Evolutionary conservation across 2,113 vertebrate species (phyloP).

Genomic region (Stigmatopora argus): DNA sequence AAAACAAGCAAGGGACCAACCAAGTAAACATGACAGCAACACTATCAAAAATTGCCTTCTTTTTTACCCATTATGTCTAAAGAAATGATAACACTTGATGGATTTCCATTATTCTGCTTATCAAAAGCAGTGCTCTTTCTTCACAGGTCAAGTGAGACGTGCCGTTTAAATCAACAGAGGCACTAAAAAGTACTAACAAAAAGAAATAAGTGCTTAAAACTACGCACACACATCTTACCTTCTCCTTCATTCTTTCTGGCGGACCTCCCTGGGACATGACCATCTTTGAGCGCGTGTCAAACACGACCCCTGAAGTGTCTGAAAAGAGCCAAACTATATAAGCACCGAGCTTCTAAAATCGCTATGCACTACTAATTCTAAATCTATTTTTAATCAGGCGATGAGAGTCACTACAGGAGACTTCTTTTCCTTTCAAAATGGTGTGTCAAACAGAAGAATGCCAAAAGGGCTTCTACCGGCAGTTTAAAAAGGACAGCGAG

Average conservation of each 20-base stretch:
- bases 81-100: not conserved
- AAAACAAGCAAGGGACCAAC: not conserved
- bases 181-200: not conserved
- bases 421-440: not conserved
- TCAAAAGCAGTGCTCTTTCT: not conserved
- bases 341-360: not conserved
- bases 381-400: not conserved
- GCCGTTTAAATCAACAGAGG: not conserved
- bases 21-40: not conserved
- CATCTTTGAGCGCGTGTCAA: constrained; percentile 91
- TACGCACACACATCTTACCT: constrained; percentile 69
- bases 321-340: constrained; percentile 28
- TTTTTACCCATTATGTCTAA: not conserved
- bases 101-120: not conserved
- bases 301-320: constrained; percentile 89
- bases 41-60: not conserved
- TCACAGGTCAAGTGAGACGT: not conserved
- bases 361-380: not conserved
- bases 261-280: constrained; percentile 92
- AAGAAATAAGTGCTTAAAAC: not conserved
- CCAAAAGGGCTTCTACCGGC: constrained; percentile 1
- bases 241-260: constrained; percentile 93
- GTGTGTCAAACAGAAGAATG: not conserved
- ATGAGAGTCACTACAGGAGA: constrained; percentile 2
- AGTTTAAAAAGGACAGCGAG: constrained; percentile 7